phyloP scores from a whole-genome alignment of 2,113 vertebrate genomes.

The Hipposideros armiger region DNA sequence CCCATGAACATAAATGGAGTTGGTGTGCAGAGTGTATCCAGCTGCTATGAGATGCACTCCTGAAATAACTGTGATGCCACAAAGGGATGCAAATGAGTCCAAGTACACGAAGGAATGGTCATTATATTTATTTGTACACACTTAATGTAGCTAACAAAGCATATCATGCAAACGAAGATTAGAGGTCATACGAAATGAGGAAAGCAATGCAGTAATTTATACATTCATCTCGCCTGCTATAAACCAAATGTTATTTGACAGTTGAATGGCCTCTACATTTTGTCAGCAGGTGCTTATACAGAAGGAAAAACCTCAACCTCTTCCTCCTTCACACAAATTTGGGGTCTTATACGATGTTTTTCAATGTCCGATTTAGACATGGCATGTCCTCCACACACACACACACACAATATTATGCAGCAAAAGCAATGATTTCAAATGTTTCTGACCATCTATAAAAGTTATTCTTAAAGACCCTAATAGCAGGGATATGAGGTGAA shows the following conservation, averaged over 20 bases:
- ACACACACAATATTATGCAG: not conserved
- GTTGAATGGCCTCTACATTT: slow-evolving; percentile 21
- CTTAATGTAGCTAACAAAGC: slow-evolving; percentile 87
- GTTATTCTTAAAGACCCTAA: not conserved
- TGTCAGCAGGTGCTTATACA: slow-evolving; percentile 51
- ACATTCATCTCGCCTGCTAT: slow-evolving; percentile 72
- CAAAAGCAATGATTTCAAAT: slow-evolving; percentile 29
- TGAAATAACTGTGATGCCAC: not conserved
- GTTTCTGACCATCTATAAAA: slow-evolving; percentile 65
- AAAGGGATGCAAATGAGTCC: not conserved
- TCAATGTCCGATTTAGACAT: slow-evolving; percentile 34
- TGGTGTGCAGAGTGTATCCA: not conserved
- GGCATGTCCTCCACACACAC: not conserved
- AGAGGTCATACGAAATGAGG: slow-evolving; percentile 59
- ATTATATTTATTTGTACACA: slow-evolving; percentile 88
- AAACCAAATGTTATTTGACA: not conserved
- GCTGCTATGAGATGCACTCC: fast-evolving
- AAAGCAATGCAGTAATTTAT: slow-evolving; percentile 71
- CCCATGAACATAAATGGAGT: not conserved
- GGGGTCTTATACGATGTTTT: slow-evolving; percentile 56
- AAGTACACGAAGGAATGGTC: slow-evolving; percentile 63
- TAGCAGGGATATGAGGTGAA: not conserved
- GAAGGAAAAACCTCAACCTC: slow-evolving; percentile 63
- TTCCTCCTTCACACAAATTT: slow-evolving; percentile 52
- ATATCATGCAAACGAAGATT: slow-evolving; percentile 86